These are phyloP conservation scores for Metellina segmentata DNA, from an alignment of 2,888 invertebrate genomes.

Conservation along the genomic window DNA sequence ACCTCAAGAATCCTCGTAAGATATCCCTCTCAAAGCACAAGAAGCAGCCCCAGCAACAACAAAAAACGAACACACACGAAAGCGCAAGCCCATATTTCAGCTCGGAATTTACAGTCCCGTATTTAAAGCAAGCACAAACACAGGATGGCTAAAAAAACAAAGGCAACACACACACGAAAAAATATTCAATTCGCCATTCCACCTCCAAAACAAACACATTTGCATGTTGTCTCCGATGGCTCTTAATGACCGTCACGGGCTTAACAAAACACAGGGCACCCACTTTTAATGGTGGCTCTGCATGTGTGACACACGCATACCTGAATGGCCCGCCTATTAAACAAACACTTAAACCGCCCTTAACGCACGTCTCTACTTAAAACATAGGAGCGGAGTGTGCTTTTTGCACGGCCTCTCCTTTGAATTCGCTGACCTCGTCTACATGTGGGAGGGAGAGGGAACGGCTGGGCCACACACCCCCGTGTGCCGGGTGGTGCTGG, in stretches of 20 bases:
- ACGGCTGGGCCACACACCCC: not conserved
- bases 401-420: not conserved
- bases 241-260: constrained; percentile 51
- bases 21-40: not conserved
- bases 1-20: not conserved
- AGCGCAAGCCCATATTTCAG: not conserved
- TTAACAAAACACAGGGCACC: constrained; percentile 59
- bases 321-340: constrained; percentile 68
- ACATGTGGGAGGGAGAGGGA: not conserved
- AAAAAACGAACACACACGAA: not conserved
- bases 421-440: constrained; percentile 10
- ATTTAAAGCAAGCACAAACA: not conserved
- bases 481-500: not conserved
- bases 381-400: constrained; percentile 18
- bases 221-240: constrained; percentile 49
- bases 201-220: constrained; percentile 72
- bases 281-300: constrained; percentile 25
- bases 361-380: constrained; percentile 13
- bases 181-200: constrained; percentile 36
- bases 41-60: not conserved
- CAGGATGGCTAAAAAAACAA: not conserved
- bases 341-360: constrained; percentile 67
- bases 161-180: constrained; percentile 11
- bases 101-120: not conserved
- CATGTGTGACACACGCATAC: constrained; percentile 28